Conservation (phyloP, 2,797 vertebrate species). For the Sparidentex hasta region DNA sequence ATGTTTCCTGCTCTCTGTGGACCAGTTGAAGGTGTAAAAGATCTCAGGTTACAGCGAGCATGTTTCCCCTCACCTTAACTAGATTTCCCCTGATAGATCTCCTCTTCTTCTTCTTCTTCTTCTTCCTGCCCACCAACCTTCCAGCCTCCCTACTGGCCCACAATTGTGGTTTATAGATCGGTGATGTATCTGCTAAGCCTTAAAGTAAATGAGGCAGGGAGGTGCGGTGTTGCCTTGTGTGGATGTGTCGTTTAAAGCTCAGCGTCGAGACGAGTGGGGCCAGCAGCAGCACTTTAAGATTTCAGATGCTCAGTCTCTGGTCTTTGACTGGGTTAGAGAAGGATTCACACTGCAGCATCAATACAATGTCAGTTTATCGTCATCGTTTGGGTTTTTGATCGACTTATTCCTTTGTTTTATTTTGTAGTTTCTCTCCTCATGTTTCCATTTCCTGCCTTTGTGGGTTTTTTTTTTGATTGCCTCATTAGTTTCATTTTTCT, state of each 20-base stretch:
- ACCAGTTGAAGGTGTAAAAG: conserved; percentile 20
- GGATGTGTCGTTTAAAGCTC: not conserved
- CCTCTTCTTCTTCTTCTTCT: not conserved
- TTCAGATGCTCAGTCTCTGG: too few species aligned
- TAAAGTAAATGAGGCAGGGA: conserved; percentile 8
- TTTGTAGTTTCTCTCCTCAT: too few species aligned
- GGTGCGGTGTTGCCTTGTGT: not conserved
- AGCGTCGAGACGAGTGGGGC: too few species aligned
- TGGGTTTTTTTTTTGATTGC: too few species aligned
- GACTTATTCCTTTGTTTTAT: too few species aligned
- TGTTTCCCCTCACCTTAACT: conserved; percentile 14
- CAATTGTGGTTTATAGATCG: conserved; percentile 12
- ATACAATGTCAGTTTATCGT: too few species aligned
- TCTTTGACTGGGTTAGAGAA: too few species aligned
- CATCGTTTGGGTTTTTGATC: too few species aligned
- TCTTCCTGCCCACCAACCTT: not conserved
- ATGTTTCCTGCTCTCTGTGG: conserved; percentile 35
- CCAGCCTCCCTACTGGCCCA: not conserved
- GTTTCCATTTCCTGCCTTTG: too few species aligned
- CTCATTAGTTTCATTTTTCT: too few species aligned
- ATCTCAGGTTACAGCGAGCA: conserved; percentile 20
- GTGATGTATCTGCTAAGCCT: conserved; percentile 2
- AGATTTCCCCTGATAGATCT: not conserved
- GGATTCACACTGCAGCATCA: too few species aligned
- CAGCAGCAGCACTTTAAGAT: too few species aligned